Base-by-base conservation (phyloP, 1,140 invertebrate species). In the Brachionus asplanchnoidis region DNA sequence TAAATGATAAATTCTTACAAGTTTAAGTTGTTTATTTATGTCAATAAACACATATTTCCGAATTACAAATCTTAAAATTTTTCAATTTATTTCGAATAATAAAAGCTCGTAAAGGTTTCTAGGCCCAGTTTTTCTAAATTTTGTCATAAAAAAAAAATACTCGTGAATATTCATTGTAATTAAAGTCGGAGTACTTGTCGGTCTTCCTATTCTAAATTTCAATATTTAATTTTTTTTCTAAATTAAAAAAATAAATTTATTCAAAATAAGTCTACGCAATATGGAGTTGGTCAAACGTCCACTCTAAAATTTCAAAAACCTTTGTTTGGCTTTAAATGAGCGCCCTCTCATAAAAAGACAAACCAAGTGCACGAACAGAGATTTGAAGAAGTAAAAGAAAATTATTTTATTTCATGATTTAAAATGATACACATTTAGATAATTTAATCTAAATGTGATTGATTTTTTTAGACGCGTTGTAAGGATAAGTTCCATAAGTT, bases 1-100 rank as follows among this genome's bases (percentile, higher is more conserved):
- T 32, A 68, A 40, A 73, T 42, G 68, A 73, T 73, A 73, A 73
- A 73, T 73, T 73, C 68, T 73, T 73, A 73, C 32, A 73, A 73
- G 68, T 73, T 73, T 40, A 36, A 68, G 26, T 68, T 73, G 68
- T 73, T 73, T 73, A 73, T 73, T 73, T 73, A 73, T 42, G 68
- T 20, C 68, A 20, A 73, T 73, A 73, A 42, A 73, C 68, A 73
- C 68, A 73, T 73, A 73, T 73, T 73, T 73, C 68, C 68, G 68
- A 73, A 42, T 42, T 42, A 73, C 40, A 73, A 73, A 68, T 68
- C 36, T 42, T 73, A 42, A 73, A 73, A 73, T 40, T 42, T 73
- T 42, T 40, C 32, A 40, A 40, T 73, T 36, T 40, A 42, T 73
- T 73, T 42, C 36, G 14, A 46, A 46, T 46, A 46, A 46, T n/a